Base-by-base conservation (phyloP, 2,797 vertebrate genomes). In the Sebastes variabilis region DNA sequence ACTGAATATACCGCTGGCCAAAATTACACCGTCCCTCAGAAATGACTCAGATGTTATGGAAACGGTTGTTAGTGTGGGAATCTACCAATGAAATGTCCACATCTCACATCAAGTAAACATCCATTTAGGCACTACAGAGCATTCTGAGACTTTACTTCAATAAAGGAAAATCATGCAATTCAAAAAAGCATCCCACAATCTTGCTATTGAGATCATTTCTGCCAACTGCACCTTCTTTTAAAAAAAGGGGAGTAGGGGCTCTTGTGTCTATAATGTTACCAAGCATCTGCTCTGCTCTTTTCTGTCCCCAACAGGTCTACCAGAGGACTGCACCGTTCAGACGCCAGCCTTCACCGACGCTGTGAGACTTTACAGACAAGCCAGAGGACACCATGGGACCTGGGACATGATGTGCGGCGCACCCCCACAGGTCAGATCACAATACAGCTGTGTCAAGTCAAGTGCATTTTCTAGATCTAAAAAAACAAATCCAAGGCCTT, bases 361-460 rank as follows among this genome's bases (percentile, higher is more conserved):
- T 0, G 90, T 99, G 69, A 95, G 98, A 64, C 96, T 97, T 79
- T 95, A 97, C 90, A 96, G 98, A 75, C 98, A 99, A 92, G 88
- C 93, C 0, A 95, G 95, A 83, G 97, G 97, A 74, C 96, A 97
- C 87, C 99, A 97, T 0, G 97, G 98, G 76, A 99, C 98, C 76
- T 99, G 98, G 98, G 98, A 99, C 67, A 96, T 99, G 98, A 97
- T 99, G 82, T 99, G 98, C 1, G 98, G 98, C 30, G 94, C 93
- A 0, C 96, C 98, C 72, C 94, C 94, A 59, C 97, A 98, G 97
- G 98, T 92, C 75, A 85, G 79, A 46, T 34, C 22, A 67, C 32
- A 29, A 7, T 18, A 59, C 22, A 58, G 20, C 58, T 49, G 14
- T 49, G 25, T 62, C 32, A 38, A 62, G 18, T 68, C 8, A 46